Evolutionary conservation across 1,140 invertebrate species (phyloP).

Genomic region (Drosophila simulans): DNA sequence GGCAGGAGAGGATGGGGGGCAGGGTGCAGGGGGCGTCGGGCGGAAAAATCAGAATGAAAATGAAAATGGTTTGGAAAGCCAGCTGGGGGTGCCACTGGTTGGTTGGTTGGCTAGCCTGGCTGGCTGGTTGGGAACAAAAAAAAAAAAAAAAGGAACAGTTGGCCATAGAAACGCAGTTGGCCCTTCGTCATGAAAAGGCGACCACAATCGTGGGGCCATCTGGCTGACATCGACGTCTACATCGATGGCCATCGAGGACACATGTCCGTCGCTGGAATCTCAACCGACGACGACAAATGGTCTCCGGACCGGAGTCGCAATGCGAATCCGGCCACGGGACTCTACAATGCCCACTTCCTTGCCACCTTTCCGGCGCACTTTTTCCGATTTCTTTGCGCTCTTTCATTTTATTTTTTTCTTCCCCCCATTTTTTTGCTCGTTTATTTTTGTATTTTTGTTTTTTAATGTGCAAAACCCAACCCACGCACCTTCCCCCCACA

Average conservation of each 20-base stretch:
- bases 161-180: not conserved
- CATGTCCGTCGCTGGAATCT: slow-evolving; percentile 20
- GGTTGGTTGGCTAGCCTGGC: no score
- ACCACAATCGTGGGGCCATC: slow-evolving; percentile 39
- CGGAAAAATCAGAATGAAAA: not conserved
- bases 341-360: slow-evolving; percentile 51
- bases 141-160: not conserved
- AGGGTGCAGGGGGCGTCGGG: no score
- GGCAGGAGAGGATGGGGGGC: not conserved
- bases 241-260: slow-evolving; percentile 50
- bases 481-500: not conserved
- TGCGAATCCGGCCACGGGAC: slow-evolving; percentile 46
- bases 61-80: slow-evolving; percentile 1
- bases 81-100: slow-evolving; percentile 1
- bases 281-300: slow-evolving; percentile 24
- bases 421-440: not conserved
- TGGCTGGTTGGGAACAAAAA: no score
- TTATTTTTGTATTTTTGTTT: no score
- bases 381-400: slow-evolving; percentile 27
- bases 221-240: slow-evolving; percentile 38
- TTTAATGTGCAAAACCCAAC: not conserved
- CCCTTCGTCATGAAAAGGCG: not conserved
- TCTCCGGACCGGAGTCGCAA: slow-evolving; percentile 37
- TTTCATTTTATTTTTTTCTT: slow-evolving; percentile 11
- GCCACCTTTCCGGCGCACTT: slow-evolving; percentile 48